A percentile compares a stretch with the other conserved stretches of the same genome.
phyloP scores from a whole-genome alignment of 2,888 invertebrate species.

The Priocnemis perturbator region DNA sequence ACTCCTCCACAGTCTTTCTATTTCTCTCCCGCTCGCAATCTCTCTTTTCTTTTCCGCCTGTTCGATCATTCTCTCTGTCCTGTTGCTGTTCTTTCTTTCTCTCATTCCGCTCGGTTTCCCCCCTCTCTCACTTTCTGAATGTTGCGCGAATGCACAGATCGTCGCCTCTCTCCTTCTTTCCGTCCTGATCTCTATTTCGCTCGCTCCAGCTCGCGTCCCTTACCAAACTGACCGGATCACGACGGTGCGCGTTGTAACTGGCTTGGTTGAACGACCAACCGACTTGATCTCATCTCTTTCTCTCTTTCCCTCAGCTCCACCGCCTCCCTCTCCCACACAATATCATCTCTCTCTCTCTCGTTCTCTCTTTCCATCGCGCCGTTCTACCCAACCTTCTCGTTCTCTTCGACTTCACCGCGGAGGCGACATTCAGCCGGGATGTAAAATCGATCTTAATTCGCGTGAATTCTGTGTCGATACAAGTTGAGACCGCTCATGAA shows the following conservation, averaged over 20 bases:
- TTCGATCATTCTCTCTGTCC: constrained; percentile 5
- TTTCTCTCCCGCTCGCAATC: neutral
- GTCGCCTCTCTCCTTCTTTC: constrained; percentile 1
- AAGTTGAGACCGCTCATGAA: neutral
- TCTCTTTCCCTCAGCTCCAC: constrained; percentile 16
- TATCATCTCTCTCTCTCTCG: too few relatives aligned
- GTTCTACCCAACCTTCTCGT: too few relatives aligned
- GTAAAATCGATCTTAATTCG: constrained; percentile 45
- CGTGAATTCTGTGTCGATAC: constrained; percentile 18
- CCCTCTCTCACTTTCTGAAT: neutral
- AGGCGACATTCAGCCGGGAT: constrained; percentile 35
- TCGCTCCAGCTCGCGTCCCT: constrained; percentile 19
- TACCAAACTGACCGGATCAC: constrained; percentile 48
- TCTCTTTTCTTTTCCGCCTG: constrained; percentile 11
- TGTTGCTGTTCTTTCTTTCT: neutral
- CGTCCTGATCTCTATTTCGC: constrained; percentile 26
- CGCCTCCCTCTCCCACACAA: neutral
- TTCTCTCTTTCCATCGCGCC: constrained; percentile 6
- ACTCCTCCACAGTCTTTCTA: too few relatives aligned
- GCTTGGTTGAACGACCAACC: constrained; percentile 48
- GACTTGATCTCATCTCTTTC: constrained; percentile 43
- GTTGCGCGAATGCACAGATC: neutral
- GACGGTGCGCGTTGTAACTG: constrained; percentile 35
- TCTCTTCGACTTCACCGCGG: constrained; percentile 8
- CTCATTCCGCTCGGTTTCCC: neutral